Evolutionary conservation across 2,797 vertebrate genomes (phyloP).

Genomic region (Melanotaenia nigrans): DNA sequence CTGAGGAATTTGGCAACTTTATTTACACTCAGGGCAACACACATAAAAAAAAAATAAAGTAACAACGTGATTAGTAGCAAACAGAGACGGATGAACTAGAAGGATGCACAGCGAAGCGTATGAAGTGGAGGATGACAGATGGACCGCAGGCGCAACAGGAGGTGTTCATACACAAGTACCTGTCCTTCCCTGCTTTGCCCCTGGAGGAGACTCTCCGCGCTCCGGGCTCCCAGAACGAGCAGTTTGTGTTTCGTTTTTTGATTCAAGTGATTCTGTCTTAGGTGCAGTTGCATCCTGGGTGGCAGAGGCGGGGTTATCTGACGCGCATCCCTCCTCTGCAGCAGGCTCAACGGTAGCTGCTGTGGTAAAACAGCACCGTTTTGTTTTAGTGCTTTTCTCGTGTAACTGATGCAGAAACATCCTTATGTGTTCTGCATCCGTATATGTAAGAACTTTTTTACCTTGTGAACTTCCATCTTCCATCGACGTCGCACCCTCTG

Average conservation of each 20-base stretch:
- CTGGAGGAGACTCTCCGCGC: conserved; percentile 31
- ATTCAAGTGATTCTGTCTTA: conserved; percentile 47
- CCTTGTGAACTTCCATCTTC: conserved; percentile 77
- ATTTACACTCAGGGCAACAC: background rate
- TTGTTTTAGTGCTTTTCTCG: background rate
- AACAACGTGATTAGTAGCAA: background rate
- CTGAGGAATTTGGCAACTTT: too few species aligned
- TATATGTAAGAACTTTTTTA: conserved; percentile 64
- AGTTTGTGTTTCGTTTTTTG: conserved; percentile 38
- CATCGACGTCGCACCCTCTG: conserved; percentile 55
- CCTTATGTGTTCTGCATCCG: background rate
- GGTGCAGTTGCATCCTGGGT: conserved; percentile 22
- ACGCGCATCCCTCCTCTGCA: conserved; percentile 60
- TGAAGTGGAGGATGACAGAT: conserved; percentile 10
- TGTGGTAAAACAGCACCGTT: conserved; percentile 38
- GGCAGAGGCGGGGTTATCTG: conserved; percentile 38
- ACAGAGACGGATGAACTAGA: conserved; percentile 18
- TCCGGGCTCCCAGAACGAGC: conserved; percentile 39
- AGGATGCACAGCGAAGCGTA: conserved; percentile 5
- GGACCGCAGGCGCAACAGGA: conserved; percentile 4
- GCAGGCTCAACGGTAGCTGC: conserved; percentile 43
- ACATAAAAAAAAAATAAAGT: background rate
- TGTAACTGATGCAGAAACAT: background rate
- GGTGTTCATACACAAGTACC: conserved; percentile 60
- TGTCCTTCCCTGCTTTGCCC: conserved; percentile 64